phyloP scores from a whole-genome alignment of 2,888 invertebrate species.

The Noctua comes region DNA sequence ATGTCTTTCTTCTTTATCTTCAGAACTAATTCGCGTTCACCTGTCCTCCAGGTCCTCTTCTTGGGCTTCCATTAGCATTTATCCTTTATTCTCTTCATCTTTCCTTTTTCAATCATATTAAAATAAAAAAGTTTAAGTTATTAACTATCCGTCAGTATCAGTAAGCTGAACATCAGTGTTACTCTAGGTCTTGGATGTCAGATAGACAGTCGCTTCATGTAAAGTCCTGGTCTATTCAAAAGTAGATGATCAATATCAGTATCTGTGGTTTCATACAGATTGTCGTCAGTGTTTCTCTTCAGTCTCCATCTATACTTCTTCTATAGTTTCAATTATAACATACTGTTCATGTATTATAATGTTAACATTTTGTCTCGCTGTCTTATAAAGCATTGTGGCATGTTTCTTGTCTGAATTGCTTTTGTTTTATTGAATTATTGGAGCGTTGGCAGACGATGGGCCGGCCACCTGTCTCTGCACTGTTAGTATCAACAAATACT shows the following conservation, averaged over 20 bases:
- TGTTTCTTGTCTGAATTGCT: slow-evolving; percentile 45
- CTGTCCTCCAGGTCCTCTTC: neutral
- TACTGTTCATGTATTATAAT: neutral
- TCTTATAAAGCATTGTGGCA: slow-evolving; percentile 22
- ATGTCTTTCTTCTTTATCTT: neutral
- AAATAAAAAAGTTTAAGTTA: neutral
- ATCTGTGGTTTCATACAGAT: neutral
- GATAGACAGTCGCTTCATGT: neutral
- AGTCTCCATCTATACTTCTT: neutral
- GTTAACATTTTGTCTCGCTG: slow-evolving; percentile 19
- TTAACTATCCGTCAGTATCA: neutral
- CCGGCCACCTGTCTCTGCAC: slow-evolving; percentile 39
- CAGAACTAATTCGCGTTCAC: neutral
- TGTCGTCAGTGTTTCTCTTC: neutral
- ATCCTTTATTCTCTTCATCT: neutral
- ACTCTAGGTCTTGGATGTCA: neutral
- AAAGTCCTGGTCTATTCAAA: neutral
- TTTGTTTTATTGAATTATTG: slow-evolving; percentile 49
- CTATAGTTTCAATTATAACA: neutral
- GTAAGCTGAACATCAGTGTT: neutral
- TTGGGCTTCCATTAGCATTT: neutral
- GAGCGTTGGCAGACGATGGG: slow-evolving; percentile 43
- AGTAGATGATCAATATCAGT: neutral
- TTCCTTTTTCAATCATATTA: neutral
- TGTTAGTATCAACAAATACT: slow-evolving; percentile 36